Base-by-base conservation (phyloP, 1,140 invertebrate genomes). In the Babylonia areolata region DNA sequence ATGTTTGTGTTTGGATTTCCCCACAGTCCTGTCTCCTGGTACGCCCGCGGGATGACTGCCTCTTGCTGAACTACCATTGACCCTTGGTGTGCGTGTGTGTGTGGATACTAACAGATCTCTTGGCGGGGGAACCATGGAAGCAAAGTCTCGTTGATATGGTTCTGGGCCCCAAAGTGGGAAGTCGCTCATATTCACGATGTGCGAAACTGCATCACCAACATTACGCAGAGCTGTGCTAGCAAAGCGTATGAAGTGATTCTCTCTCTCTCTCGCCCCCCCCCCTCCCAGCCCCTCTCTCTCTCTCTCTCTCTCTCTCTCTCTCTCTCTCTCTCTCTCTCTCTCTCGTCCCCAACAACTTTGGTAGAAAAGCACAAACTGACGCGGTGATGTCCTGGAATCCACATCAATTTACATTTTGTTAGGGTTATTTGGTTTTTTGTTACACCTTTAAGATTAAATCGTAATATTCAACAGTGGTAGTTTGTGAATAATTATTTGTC, bases 261-360 rank as follows among this genome's bases (percentile, higher is more conserved):
- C 71, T 73, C 71, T 73, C 71, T 73, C 71, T 73, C 71, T 73
- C 71, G 9, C 64, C 64, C n/a, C n/a, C n/a, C n/a, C n/a, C n/a
- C n/a, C n/a, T n/a, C n/a, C n/a, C n/a, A n/a, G n/a, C n/a, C n/a
- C 35, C 71, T 73, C 71, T 37, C 71, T 73, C 31, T 37, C 71
- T 37, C 71, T 37, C 31, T 73, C 71, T 64, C 71, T 37, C 71
- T 73, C 71, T 73, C 71, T 73, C 71, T 73, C 71, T 73, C 31
- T 35, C 71, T 73, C 71, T 73, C 71, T 73, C 71, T 73, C 71
- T 73, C 71, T 73, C 71, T 73, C 71, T 73, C 71, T 73, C 71
- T 73, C 71, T 73, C 71, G 11, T 31, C 3, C 71, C 3, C 71
- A 35, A 9, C 35, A 33, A 35, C 31, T 35, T 6, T 73, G 31